Evolutionary conservation across 2,113 vertebrate genomes (phyloP), one percentile per base, ranked within the genome.

Genomic region (Chloropsis cyanopogon): DNA sequence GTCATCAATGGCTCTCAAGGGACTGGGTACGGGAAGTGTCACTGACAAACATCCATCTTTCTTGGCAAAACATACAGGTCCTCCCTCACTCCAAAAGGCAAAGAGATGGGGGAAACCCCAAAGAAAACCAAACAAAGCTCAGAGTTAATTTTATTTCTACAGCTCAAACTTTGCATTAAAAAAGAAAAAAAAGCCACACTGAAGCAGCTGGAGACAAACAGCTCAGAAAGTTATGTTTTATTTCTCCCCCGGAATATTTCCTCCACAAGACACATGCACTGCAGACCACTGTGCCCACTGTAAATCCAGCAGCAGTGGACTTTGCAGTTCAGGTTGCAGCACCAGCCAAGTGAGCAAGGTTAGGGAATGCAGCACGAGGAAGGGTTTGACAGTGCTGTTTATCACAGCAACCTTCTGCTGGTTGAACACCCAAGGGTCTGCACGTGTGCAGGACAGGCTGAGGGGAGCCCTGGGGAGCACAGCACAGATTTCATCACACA

Each of bases 161-260:
- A 26, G 52, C 22, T 70, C 72, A 53, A 56, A 79, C 3, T 47
- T 81, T 7, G 10, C 24, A 54, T 41, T 0, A 31, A 14, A 29
- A 9, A 54, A 63, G 37, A 37, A 65, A 37, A 24, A 13, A 6
- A 10, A 15, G 3, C 5, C 10, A 50, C 26, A 54, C 22, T 49
- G n/a, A 64, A 70, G 13, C 47, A 59, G 23, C 5, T 50, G 15
- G 35, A 94, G 70, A 65, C 28, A 65, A 79, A 35, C 12, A 80
- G 56, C 54, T 87, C 57, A 56, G 49, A 82, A 88, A 91, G 12
- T 15, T 4, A 4, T 3, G 2, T n/a, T 94, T 92, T 63, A 77
- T 82, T 90, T 70, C 33, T 90, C 65, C 47, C 75, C 11, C 35
- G 71, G 88, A 90, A 91, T 92, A 79, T 81, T 86, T 18, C 35